phyloP scores from a whole-genome alignment of 2,888 invertebrate genomes.

The Nomada ferruginata region DNA sequence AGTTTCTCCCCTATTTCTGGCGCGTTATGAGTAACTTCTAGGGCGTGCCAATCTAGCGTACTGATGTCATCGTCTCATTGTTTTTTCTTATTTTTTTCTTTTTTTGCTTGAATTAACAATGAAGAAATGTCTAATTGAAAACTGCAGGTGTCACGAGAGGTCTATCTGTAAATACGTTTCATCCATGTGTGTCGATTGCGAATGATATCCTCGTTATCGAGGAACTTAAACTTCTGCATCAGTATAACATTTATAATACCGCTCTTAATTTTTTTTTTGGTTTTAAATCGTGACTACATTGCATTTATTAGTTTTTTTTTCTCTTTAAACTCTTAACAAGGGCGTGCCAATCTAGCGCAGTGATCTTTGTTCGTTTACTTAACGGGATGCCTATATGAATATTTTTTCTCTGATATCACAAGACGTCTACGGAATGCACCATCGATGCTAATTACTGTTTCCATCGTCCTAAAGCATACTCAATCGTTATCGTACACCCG shows the following conservation, averaged over 20 bases:
- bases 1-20: conserved; percentile 7
- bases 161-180: conserved; percentile 50
- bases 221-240: conserved; percentile 39
- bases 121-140: conserved; percentile 68
- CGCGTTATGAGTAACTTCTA: conserved; percentile 58
- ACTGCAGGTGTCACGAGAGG: conserved; percentile 68
- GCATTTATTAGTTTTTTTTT: conserved; percentile 16
- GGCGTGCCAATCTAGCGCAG: conserved; percentile 58
- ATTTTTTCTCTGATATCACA: conserved; percentile 73
- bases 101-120: conserved; percentile 62
- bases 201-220: conserved; percentile 20
- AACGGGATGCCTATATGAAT: conserved; percentile 69
- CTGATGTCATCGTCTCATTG: conserved; percentile 56
- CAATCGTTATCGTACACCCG: conserved; percentile 25
- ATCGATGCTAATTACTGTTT: conserved; percentile 49
- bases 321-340: conserved; percentile 45
- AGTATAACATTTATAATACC: conserved; percentile 45
- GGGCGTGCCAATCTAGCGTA: conserved; percentile 75
- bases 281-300: conserved; percentile 28
- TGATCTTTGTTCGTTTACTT: conserved; percentile 55
- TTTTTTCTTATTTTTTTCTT: neutral
- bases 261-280: conserved; percentile 42
- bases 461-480: neutral
- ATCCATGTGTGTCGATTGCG: conserved; percentile 21
- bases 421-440: conserved; percentile 71